Conservation (phyloP, 2,113 vertebrate genomes). For the Ochotona curzoniae region DNA sequence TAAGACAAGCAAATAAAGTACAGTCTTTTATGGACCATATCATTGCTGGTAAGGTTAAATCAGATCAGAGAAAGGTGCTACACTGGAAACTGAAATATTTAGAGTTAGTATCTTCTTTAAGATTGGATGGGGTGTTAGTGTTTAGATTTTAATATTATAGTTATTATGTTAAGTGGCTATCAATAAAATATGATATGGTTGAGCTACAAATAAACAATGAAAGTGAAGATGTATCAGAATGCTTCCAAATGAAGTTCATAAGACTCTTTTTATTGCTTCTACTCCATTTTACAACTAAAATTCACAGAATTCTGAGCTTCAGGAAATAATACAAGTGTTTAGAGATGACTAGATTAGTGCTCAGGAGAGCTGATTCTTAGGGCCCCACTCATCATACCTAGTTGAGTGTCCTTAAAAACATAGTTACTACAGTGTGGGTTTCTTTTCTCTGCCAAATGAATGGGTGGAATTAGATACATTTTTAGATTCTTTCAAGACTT, state of each 20-base stretch:
- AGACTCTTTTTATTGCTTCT: conserved; percentile 8
- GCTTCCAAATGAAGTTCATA: conserved; percentile 23
- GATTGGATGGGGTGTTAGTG: not conserved
- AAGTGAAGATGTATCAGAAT: conserved; percentile 13
- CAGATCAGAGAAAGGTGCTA: not conserved
- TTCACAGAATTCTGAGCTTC: not conserved
- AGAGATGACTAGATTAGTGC: not conserved
- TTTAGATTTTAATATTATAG: conserved; percentile 25
- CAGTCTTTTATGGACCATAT: not conserved
- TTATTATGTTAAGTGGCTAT: conserved; percentile 40
- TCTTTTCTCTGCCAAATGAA: conserved; percentile 26
- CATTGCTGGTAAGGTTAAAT: not conserved
- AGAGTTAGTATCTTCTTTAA: conserved; percentile 29
- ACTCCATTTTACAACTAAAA: not conserved
- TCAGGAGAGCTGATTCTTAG: not conserved
- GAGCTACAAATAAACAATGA: conserved; percentile 20
- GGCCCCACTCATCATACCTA: not conserved
- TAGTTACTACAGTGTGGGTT: not conserved
- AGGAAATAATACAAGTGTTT: not conserved
- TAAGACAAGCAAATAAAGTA: not conserved
- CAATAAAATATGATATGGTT: conserved; percentile 15
- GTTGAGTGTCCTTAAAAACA: conserved; percentile 23
- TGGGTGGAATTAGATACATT: not conserved
- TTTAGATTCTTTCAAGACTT: not conserved
- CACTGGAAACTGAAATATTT: not conserved